Base-by-base conservation (phyloP, 64 coral and sea anemone species). In the Pachyseris speciosa region DNA sequence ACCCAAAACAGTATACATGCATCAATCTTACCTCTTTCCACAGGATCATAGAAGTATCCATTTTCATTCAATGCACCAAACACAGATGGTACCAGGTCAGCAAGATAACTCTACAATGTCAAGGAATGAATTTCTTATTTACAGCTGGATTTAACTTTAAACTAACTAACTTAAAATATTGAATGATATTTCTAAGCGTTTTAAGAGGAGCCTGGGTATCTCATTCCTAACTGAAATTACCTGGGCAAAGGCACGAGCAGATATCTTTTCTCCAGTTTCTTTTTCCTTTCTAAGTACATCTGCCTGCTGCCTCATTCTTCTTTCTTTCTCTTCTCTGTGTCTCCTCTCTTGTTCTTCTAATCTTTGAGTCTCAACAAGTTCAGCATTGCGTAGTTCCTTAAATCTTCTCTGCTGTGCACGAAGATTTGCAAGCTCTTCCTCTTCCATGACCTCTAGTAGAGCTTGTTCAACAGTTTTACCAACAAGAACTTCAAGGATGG, bases 41-140 rank as follows among this genome's bases (percentile, higher is more conserved):
- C 93, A 30, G 96, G 96, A 84, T 98, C 96, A 33, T 98, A 98
- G 74, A 98, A 98, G 72, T 98, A 98, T 34, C 96, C 96, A 90
- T 98, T 95, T 91, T 98, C 96, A 83, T 92, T 98, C 55, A 98
- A 64, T 42, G 96, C 95, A 59, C 96, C 96, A 93, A 98, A 98
- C 37, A 98, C 96, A 64, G 96, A 98, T 40, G 96, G 96, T 6
- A 98, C 96, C 65, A 98, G 84, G 66, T 98, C 96, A 17, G 96
- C 96, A 25, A 98, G 90, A 61, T 98, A 98, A 86, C 96, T 95
- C 96, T 98, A 71, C 64, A 80, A 78, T 45, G 39, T 48, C 26
- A 49, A 37, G 4, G 10, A 16, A 1, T 71, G 2, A 34, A 4
- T 34, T 71, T 71, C 67, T 34, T 39, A 36, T 68, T 20, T 16